phyloP scores from a whole-genome alignment of 53 echinoderm and acorn worm species.

The Mesocentrotus franciscanus region DNA sequence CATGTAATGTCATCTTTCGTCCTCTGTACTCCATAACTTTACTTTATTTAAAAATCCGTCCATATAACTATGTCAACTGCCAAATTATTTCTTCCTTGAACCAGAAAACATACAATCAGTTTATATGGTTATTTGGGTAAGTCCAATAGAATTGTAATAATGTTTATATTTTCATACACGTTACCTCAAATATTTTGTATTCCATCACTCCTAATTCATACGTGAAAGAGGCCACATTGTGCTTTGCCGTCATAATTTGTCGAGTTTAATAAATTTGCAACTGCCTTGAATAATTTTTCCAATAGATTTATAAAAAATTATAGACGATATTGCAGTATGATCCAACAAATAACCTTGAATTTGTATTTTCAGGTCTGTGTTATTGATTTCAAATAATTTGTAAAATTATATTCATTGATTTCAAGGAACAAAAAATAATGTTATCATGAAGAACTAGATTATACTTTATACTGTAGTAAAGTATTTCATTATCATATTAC shows the following conservation, averaged over 20 bases:
- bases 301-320: neutral
- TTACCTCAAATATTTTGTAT: slow-evolving; percentile 22
- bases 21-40: neutral
- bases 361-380: neutral
- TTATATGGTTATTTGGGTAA: neutral
- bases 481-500: neutral
- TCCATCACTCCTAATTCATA: neutral
- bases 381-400: neutral
- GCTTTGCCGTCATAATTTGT: neutral
- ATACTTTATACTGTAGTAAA: neutral
- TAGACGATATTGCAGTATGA: neutral
- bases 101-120: neutral
- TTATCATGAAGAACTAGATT: neutral
- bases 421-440: neutral
- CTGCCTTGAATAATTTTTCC: neutral
- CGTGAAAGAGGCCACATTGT: neutral
- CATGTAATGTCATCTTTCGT: neutral
- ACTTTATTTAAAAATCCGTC: slow-evolving; percentile 12
- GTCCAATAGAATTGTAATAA: neutral
- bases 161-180: neutral
- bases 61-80: neutral
- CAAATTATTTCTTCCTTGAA: neutral
- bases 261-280: neutral
- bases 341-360: neutral
- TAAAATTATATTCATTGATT: neutral